A percentile compares a stretch with the other conserved stretches of the same genome.
These are phyloP conservation scores for Bacillus rossius DNA, from an alignment of 1,140 invertebrate genomes.

Conservation along the genomic window DNA sequence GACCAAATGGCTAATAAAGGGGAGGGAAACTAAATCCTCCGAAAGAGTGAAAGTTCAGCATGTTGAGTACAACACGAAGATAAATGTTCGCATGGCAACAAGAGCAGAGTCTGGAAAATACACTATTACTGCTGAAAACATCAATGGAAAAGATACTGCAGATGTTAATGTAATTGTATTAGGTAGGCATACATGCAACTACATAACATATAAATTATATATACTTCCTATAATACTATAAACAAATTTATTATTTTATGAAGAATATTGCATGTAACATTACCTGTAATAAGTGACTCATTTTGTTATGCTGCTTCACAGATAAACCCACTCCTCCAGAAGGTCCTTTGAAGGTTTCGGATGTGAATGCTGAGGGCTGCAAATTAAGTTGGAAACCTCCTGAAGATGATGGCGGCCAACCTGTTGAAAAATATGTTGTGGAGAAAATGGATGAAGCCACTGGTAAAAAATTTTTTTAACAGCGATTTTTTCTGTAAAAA, in stretches of 20 bases:
- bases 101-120: constrained; percentile 88
- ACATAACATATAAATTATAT: neutral
- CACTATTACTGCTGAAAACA: constrained; percentile 87
- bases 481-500: constrained; percentile 2
- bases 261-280: neutral
- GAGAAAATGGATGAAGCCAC: constrained; percentile 93
- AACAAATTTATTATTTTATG: neutral
- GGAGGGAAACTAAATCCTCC: constrained; percentile 63
- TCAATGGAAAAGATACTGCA: constrained; percentile 87
- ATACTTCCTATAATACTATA: neutral
- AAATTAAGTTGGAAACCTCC: constrained; percentile 87
- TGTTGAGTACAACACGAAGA: constrained; percentile 85
- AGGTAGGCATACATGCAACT: constrained; percentile 39
- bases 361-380: constrained; percentile 80
- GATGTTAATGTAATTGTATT: constrained; percentile 90
- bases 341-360: constrained; percentile 82
- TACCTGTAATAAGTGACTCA: neutral
- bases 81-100: constrained; percentile 79
- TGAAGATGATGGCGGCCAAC: constrained; percentile 83
- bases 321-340: constrained; percentile 86
- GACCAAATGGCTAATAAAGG: constrained; percentile 77
- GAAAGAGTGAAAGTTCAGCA: constrained; percentile 72
- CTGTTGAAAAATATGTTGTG: constrained; percentile 86
- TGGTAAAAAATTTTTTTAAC: constrained; percentile 43
- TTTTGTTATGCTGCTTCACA: constrained; percentile 10